Evolutionary conservation across 2,888 invertebrate species (phyloP).

Genomic region (Callinectes sapidus): DNA sequence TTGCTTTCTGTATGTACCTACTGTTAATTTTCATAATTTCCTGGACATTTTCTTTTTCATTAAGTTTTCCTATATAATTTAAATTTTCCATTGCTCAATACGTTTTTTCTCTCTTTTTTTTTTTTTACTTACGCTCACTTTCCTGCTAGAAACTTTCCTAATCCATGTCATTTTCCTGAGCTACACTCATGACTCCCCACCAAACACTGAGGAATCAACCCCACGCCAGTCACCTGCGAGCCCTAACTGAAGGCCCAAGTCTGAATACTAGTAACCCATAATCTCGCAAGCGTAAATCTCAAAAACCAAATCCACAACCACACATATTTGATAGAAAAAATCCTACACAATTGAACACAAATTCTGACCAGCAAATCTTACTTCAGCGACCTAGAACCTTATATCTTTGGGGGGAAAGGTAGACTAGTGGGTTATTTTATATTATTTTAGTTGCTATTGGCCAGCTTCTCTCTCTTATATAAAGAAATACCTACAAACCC

Average conservation of each 20-base stretch:
- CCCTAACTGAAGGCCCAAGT: neutral
- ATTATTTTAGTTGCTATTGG: too few species aligned
- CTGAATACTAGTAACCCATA: too few species aligned
- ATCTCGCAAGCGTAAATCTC: too few species aligned
- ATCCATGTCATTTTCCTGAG: neutral
- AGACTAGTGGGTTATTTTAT: too few species aligned
- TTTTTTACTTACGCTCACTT: neutral
- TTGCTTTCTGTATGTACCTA: neutral
- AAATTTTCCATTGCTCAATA: neutral
- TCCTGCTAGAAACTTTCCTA: neutral
- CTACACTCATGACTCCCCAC: neutral
- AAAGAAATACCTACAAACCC: neutral
- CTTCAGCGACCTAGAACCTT: neutral
- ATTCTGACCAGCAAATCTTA: too few species aligned
- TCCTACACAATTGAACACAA: too few species aligned
- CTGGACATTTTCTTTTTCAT: neutral
- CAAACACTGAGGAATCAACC: neutral
- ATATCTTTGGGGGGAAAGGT: too few species aligned
- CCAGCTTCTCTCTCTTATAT: too few species aligned
- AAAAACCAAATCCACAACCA: too few species aligned
- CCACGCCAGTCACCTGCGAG: neutral
- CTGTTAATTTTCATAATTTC: neutral
- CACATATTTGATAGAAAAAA: too few species aligned
- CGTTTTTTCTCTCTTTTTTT: neutral
- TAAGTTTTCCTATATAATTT: neutral